Percentiles rank a stretch among this genome's conserved stretches.
These are phyloP conservation scores for Atherinomorus stipes DNA, from an alignment of 2,113 vertebrate genomes.

Conservation along the genomic window DNA sequence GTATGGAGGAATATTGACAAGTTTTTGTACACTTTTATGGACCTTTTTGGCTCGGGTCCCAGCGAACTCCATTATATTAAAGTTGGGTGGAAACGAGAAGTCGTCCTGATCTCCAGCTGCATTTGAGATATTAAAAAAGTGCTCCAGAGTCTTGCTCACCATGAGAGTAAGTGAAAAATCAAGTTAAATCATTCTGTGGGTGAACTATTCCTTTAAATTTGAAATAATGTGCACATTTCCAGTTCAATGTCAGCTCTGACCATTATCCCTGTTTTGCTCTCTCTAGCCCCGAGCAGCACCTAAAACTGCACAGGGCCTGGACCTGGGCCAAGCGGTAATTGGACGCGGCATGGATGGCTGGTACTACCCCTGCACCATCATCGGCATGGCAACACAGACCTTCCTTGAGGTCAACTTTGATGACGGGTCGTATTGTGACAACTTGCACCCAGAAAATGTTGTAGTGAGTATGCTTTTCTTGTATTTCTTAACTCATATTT, in stretches of 20 bases:
- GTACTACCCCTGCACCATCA: slow-evolving; percentile 92
- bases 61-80: too few relatives aligned
- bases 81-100: too few relatives aligned
- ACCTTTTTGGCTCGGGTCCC: too few relatives aligned
- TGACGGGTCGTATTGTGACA: slow-evolving; percentile 96
- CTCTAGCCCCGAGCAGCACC: slow-evolving; percentile 42
- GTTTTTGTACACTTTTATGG: too few relatives aligned
- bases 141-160: too few relatives aligned
- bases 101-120: too few relatives aligned
- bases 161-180: too few relatives aligned
- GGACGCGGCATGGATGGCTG: slow-evolving; percentile 90
- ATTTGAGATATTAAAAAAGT: too few relatives aligned
- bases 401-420: slow-evolving; percentile 97
- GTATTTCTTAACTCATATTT: neutral
- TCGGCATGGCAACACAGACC: slow-evolving; percentile 89
- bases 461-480: slow-evolving; percentile 82
- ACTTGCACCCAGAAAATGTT: slow-evolving; percentile 93
- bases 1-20: too few relatives aligned
- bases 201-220: too few relatives aligned
- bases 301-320: slow-evolving; percentile 77
- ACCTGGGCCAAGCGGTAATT: slow-evolving; percentile 90
- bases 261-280: neutral
- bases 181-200: too few relatives aligned
- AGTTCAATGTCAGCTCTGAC: neutral
- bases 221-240: neutral